These are phyloP conservation scores for Siniperca knerii DNA, from an alignment of 2,113 vertebrate genomes.

Conservation along the genomic window DNA sequence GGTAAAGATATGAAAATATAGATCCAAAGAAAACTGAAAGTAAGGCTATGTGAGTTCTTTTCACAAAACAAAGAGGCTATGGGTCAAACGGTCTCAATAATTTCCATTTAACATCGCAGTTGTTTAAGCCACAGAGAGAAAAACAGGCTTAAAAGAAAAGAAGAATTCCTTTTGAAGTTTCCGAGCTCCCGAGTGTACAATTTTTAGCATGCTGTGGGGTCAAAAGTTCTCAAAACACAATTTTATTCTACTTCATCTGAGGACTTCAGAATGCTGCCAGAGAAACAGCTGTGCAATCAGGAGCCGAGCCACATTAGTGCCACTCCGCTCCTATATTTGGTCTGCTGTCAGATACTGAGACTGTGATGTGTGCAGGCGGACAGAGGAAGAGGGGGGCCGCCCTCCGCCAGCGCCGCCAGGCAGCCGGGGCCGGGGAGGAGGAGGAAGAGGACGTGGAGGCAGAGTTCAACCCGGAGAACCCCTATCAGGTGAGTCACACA, in stretches of 20 bases:
- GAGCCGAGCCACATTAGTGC: conserved; percentile 50
- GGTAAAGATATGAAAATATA: neutral
- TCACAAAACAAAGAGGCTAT: conserved; percentile 40
- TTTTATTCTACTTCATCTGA: conserved; percentile 52
- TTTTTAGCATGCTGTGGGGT: conserved; percentile 55
- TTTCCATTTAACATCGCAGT: conserved; percentile 55
- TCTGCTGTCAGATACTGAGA: conserved; percentile 61
- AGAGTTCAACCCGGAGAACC: conserved; percentile 91
- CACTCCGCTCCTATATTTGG: conserved; percentile 55
- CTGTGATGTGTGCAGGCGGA: conserved; percentile 82
- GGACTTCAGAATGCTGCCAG: conserved; percentile 49
- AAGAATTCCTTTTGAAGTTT: conserved; percentile 52
- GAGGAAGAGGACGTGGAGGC: conserved; percentile 78
- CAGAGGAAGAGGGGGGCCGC: conserved; percentile 88
- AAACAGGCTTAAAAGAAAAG: conserved; percentile 54
- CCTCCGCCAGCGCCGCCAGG: conserved; percentile 83
- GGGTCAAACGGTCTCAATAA: conserved; percentile 53
- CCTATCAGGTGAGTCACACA: conserved; percentile 89
- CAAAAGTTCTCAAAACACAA: conserved; percentile 64
- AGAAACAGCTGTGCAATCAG: conserved; percentile 43
- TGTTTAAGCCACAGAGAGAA: conserved; percentile 43
- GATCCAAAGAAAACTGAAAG: neutral
- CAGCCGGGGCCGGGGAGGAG: conserved; percentile 66
- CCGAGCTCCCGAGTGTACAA: conserved; percentile 27
- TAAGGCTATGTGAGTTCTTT: neutral